Percentiles rank a stretch among this genome's conserved stretches.
phyloP scores from a whole-genome alignment of 1,140 invertebrate genomes.

The Leptonema lineaticorne region DNA sequence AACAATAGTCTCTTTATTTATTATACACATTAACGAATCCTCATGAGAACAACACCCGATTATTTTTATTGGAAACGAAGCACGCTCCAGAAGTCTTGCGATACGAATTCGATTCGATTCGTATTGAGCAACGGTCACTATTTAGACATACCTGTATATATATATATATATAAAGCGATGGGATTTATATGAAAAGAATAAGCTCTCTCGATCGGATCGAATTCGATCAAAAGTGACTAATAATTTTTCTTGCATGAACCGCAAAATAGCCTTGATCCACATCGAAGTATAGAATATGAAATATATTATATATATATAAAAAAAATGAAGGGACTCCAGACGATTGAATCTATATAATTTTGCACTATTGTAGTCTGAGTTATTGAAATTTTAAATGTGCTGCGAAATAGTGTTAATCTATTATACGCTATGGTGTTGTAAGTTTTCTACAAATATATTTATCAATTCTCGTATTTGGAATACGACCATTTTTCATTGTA shows the following conservation, averaged over 20 bases:
- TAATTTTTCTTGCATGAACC: not conserved
- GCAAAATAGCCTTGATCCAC: not conserved
- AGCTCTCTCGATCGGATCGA: not conserved
- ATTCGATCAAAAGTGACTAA: constrained; percentile 6
- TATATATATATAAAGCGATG: too few species aligned
- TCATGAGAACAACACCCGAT: not conserved
- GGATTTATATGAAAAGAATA: too few species aligned
- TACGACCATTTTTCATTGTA: too few species aligned
- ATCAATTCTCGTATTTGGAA: too few species aligned
- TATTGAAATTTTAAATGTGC: too few species aligned
- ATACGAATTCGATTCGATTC: not conserved
- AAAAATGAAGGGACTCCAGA: not conserved
- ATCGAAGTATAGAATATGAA: not conserved
- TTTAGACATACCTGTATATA: too few species aligned
- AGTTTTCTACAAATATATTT: too few species aligned
- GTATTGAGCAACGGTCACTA: not conserved
- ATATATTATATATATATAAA: too few species aligned
- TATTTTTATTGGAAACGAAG: not conserved
- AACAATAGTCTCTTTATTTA: constrained; percentile 2
- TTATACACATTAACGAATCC: constrained; percentile 1
- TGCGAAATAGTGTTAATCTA: too few species aligned
- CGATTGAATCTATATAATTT: not conserved
- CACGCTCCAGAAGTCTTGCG: not conserved
- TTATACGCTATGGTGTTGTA: too few species aligned
- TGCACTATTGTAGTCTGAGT: too few species aligned